These are phyloP conservation scores for Eupithecia dodoneata DNA, from an alignment of 2,888 invertebrate species.

Conservation along the genomic window DNA sequence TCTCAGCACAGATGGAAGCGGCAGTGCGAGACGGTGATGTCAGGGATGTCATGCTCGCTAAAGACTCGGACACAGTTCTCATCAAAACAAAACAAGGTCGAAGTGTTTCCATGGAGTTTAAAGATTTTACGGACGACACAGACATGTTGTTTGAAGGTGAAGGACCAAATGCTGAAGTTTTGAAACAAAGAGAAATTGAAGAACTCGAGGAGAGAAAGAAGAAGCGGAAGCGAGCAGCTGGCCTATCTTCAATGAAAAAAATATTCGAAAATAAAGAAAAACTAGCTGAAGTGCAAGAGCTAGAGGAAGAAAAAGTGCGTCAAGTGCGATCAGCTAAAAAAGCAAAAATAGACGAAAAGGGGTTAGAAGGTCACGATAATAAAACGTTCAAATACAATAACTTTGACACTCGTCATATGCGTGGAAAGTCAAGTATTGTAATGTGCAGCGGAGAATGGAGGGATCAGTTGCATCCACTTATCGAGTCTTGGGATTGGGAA, in stretches of 20 bases:
- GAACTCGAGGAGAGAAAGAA: constrained; percentile 82
- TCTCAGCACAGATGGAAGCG: constrained; percentile 89
- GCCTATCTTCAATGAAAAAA: constrained; percentile 86
- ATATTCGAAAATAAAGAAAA: constrained; percentile 91
- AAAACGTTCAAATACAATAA: constrained; percentile 76
- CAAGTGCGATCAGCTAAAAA: constrained; percentile 70
- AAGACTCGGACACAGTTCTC: constrained; percentile 89
- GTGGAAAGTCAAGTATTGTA: constrained; percentile 79
- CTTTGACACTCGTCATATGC: constrained; percentile 80
- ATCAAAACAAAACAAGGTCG: constrained; percentile 89
- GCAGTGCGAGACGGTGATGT: constrained; percentile 91
- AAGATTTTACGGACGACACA: constrained; percentile 83
- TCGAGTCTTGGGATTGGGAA: constrained; percentile 87
- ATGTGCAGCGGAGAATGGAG: constrained; percentile 83
- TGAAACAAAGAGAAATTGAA: constrained; percentile 84
- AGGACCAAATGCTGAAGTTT: constrained; percentile 87
- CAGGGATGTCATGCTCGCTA: constrained; percentile 89
- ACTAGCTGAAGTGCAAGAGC: constrained; percentile 85
- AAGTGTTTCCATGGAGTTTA: constrained; percentile 89
- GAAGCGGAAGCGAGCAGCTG: constrained; percentile 86
- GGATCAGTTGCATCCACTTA: constrained; percentile 85
- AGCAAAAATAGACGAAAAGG: constrained; percentile 72
- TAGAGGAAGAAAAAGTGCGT: constrained; percentile 83
- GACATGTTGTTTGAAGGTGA: constrained; percentile 89
- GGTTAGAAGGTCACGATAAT: constrained; percentile 77